Percentiles rank a stretch among this genome's conserved stretches.
These are phyloP conservation scores for Abscondita cerata DNA, from an alignment of 2,888 invertebrate species.

Conservation along the genomic window DNA sequence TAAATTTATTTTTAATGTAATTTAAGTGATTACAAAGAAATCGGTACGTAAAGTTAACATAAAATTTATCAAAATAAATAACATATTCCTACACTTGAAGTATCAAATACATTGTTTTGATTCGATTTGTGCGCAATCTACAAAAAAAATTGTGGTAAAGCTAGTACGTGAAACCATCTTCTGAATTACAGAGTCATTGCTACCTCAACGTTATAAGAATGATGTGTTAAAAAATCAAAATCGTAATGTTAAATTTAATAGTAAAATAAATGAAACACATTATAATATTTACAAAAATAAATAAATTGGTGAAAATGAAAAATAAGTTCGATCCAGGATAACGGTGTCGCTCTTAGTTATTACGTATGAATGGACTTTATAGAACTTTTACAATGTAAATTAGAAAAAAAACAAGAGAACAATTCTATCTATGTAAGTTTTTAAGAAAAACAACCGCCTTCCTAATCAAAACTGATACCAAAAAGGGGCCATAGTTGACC, in stretches of 20 bases:
- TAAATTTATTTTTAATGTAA: no score
- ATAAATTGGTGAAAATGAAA: conserved; percentile 48
- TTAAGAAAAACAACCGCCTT: conserved; percentile 12
- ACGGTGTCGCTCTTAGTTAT: conserved; percentile 27
- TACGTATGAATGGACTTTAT: conserved; percentile 6
- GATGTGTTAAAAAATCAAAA: conserved; percentile 8
- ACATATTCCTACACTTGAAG: no score
- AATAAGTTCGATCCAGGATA: conserved; percentile 55
- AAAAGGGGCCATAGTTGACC: conserved; percentile 39
- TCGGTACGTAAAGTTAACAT: no score
- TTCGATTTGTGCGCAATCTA: no score
- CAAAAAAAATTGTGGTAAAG: not conserved
- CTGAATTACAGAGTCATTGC: not conserved
- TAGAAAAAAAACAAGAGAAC: not conserved
- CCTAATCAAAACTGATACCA: conserved; percentile 45
- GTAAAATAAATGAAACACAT: not conserved
- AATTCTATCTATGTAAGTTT: not conserved
- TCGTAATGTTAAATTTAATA: not conserved
- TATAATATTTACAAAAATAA: conserved; percentile 10
- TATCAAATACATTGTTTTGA: no score
- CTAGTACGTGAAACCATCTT: not conserved
- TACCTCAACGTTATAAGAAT: not conserved
- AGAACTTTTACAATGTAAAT: not conserved
- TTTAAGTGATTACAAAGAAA: no score
- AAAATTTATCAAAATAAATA: no score